Conservation (phyloP, 1,140 invertebrate genomes). For the Dreissena rostriformis region DNA sequence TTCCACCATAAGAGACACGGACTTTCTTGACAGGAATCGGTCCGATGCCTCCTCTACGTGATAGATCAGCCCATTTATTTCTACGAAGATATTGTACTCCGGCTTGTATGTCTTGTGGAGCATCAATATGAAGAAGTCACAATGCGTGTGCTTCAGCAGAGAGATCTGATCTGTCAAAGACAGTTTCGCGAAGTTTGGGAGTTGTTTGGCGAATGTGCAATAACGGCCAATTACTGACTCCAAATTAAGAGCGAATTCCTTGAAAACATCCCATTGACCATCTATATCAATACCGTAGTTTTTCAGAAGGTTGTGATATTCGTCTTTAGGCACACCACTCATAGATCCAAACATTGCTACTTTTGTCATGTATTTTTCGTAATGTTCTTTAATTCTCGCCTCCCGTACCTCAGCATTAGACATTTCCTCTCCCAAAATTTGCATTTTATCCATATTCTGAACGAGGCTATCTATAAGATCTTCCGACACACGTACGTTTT, state of each 20-base stretch:
- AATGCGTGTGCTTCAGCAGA: slow-evolving; percentile 37
- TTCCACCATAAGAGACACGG: not conserved
- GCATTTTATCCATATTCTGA: slow-evolving; percentile 20
- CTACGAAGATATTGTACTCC: slow-evolving; percentile 33
- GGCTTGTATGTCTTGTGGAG: slow-evolving; percentile 17
- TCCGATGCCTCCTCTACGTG: slow-evolving; percentile 46
- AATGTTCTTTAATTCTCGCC: slow-evolving; percentile 13
- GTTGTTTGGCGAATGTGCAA: slow-evolving; percentile 23
- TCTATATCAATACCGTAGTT: slow-evolving; percentile 51
- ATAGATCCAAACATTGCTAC: slow-evolving; percentile 27
- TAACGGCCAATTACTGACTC: slow-evolving; percentile 14
- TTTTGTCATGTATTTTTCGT: slow-evolving; percentile 38
- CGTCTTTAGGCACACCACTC: slow-evolving; percentile 12
- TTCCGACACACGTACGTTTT: slow-evolving; percentile 8
- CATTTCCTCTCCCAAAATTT: slow-evolving; percentile 30
- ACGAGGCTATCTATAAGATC: slow-evolving; percentile 12
- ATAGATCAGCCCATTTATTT: slow-evolving; percentile 17
- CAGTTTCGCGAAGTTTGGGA: slow-evolving; percentile 25
- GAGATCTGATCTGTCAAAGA: slow-evolving; percentile 34
- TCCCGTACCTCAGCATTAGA: not conserved
- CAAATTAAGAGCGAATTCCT: slow-evolving; percentile 13
- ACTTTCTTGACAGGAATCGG: slow-evolving; percentile 17
- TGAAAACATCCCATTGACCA: slow-evolving; percentile 26
- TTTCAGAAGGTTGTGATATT: slow-evolving; percentile 37
- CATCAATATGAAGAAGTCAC: slow-evolving; percentile 34